These are phyloP conservation scores for Toxonevra muliebris DNA, from an alignment of 2,888 invertebrate species.

Conservation along the genomic window DNA sequence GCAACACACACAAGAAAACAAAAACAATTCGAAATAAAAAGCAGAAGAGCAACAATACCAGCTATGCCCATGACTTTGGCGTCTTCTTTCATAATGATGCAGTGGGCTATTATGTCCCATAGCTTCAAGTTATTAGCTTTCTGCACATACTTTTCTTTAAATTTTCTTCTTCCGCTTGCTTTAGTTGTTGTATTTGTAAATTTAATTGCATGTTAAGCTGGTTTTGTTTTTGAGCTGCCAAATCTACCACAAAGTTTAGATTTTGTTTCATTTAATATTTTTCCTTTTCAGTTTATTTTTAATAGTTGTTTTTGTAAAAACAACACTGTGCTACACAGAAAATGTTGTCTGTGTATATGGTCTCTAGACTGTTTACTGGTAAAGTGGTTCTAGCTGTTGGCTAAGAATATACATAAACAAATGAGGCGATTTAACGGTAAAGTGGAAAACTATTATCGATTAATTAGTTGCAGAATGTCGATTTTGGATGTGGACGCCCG, in stretches of 20 bases:
- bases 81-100: constrained; percentile 4
- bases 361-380: too few species aligned
- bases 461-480: constrained; percentile 47
- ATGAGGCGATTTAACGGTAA: constrained; percentile 59
- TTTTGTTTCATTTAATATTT: too few species aligned
- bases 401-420: constrained; percentile 43
- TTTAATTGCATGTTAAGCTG: constrained; percentile 30
- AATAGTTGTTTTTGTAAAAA: too few species aligned
- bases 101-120: neutral
- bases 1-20: too few species aligned
- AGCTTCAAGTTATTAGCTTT: constrained; percentile 5
- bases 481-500: neutral
- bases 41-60: constrained; percentile 24
- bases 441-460: constrained; percentile 58
- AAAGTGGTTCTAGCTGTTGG: too few species aligned
- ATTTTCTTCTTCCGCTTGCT: too few species aligned
- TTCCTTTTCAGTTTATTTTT: too few species aligned
- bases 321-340: too few species aligned
- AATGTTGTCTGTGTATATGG: too few species aligned
- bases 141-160: neutral
- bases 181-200: constrained; percentile 1
- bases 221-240: too few species aligned
- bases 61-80: constrained; percentile 39
- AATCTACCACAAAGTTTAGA: too few species aligned
- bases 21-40: neutral